Evolutionary conservation across 2,888 invertebrate genomes (phyloP).

Genomic region (Oscheius onirici): DNA sequence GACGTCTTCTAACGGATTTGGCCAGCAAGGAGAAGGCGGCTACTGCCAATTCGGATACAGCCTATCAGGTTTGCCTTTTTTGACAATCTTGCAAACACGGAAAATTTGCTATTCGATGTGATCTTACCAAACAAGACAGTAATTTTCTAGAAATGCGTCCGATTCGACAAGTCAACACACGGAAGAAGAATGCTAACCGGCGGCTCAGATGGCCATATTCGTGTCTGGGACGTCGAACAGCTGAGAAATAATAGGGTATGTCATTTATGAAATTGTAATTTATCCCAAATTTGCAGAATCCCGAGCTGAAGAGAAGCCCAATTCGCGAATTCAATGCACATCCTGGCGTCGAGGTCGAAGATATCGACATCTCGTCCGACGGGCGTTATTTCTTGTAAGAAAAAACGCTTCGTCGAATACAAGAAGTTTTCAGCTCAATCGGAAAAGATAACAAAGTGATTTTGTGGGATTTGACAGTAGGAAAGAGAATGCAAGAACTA

Average conservation of each 20-base stretch:
- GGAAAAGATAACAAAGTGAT: constrained; percentile 46
- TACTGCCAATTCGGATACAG: too few species aligned
- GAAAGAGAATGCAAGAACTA: constrained; percentile 45
- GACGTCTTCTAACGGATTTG: constrained; percentile 36
- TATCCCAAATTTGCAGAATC: constrained; percentile 33
- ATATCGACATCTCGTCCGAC: constrained; percentile 55
- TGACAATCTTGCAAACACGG: not conserved
- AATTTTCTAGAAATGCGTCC: constrained; percentile 60
- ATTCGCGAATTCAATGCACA: constrained; percentile 46
- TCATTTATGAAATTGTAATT: not conserved
- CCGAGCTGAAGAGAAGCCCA: constrained; percentile 40
- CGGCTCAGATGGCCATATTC: constrained; percentile 64
- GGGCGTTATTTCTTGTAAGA: constrained; percentile 41
- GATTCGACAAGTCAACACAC: constrained; percentile 52
- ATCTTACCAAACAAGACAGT: not conserved
- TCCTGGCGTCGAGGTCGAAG: constrained; percentile 49
- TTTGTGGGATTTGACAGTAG: constrained; percentile 56
- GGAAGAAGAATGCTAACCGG: constrained; percentile 61
- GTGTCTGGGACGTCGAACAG: constrained; percentile 61
- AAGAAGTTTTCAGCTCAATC: constrained; percentile 40
- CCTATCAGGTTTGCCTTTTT: constrained; percentile 41
- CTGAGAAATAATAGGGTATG: constrained; percentile 39
- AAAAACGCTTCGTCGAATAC: not conserved
- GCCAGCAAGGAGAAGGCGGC: not conserved
- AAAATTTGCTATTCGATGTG: too few species aligned